phyloP scores from a whole-genome alignment of 2,113 vertebrate genomes.

The Rousettus leschenaultii region DNA sequence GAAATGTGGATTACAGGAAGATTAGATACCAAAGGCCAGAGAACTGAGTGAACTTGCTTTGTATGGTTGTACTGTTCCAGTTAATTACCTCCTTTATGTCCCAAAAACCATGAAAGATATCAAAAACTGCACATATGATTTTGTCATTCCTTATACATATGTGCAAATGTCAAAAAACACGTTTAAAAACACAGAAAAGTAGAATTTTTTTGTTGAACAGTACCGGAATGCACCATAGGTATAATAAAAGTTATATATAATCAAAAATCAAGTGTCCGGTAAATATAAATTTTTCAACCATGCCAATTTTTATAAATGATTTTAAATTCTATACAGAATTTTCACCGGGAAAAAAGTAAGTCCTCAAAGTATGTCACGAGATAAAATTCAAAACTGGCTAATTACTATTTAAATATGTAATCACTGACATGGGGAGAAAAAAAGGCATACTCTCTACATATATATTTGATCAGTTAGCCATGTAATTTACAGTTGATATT shows the following conservation, averaged over 20 bases:
- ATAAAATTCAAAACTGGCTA: not conserved
- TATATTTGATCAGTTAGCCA: constrained; percentile 78
- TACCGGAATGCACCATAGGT: not conserved
- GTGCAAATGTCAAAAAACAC: not conserved
- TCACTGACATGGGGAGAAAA: constrained; percentile 43
- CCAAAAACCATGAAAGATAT: not conserved
- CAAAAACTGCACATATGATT: not conserved
- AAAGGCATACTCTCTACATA: constrained; percentile 75
- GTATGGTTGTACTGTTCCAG: not conserved
- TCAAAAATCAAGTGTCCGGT: not conserved
- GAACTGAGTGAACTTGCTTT: not conserved
- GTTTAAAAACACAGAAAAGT: not conserved
- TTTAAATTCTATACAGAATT: constrained; percentile 24
- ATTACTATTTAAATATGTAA: constrained; percentile 50
- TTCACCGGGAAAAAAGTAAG: constrained; percentile 38
- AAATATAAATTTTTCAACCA: constrained; percentile 4
- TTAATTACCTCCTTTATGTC: not conserved
- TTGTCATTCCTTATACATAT: not conserved
- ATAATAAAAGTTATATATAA: constrained; percentile 20
- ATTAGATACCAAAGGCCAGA: constrained; percentile 21
- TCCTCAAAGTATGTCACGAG: constrained; percentile 26
- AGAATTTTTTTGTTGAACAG: not conserved
- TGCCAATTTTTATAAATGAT: constrained; percentile 28
- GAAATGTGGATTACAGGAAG: not conserved
- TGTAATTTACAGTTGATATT: constrained; percentile 37